phyloP scores from a whole-genome alignment of 2,888 invertebrate genomes.

The Lochmaea crataegi region DNA sequence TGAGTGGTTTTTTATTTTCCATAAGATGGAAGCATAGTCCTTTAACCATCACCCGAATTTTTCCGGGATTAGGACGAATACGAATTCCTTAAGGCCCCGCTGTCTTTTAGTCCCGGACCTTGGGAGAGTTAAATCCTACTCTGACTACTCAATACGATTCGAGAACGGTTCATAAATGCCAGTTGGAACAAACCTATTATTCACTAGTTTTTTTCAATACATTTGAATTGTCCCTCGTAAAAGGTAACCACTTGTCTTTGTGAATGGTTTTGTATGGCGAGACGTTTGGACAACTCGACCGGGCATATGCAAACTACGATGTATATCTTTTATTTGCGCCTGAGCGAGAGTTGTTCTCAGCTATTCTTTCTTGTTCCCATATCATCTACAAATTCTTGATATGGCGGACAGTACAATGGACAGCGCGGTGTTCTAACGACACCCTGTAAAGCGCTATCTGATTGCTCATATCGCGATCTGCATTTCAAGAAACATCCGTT shows the following conservation, averaged over 20 bases:
- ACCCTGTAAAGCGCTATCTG: slow-evolving; percentile 63
- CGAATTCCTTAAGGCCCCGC: too few relatives aligned
- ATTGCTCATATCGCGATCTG: slow-evolving; percentile 62
- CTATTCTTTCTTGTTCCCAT: slow-evolving; percentile 61
- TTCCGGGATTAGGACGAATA: too few relatives aligned
- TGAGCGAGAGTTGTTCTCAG: slow-evolving; percentile 58
- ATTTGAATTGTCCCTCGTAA: not conserved
- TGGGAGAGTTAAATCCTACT: too few relatives aligned
- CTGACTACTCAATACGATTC: too few relatives aligned
- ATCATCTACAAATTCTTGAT: slow-evolving; percentile 63
- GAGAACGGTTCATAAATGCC: too few relatives aligned
- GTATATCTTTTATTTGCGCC: slow-evolving; percentile 58
- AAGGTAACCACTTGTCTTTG: slow-evolving; percentile 31
- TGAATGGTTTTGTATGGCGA: slow-evolving; percentile 39
- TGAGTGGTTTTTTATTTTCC: too few relatives aligned
- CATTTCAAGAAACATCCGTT: slow-evolving; percentile 56
- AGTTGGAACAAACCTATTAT: too few relatives aligned
- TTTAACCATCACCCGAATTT: too few relatives aligned
- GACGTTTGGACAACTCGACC: slow-evolving; percentile 53
- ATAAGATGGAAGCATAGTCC: too few relatives aligned
- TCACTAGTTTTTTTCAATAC: not conserved
- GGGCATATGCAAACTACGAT: slow-evolving; percentile 57
- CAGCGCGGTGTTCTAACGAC: slow-evolving; percentile 63
- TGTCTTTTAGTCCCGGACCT: too few relatives aligned
- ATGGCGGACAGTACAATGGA: slow-evolving; percentile 64